These are phyloP conservation scores for Tenrec ecaudatus DNA, from an alignment of 2,113 vertebrate species.

Conservation along the genomic window DNA sequence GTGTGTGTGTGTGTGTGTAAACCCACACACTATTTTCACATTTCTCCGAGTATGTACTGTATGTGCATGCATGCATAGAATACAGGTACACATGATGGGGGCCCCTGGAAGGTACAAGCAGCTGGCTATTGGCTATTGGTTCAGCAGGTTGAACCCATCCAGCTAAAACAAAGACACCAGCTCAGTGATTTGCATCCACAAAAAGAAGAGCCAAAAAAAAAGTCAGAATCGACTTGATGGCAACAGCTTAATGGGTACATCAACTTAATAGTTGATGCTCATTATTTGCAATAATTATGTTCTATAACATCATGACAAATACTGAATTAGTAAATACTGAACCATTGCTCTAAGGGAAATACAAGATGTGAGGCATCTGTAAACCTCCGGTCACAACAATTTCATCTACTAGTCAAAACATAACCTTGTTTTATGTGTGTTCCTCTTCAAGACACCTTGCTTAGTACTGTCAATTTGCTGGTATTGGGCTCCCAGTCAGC, in stretches of 20 bases:
- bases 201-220: background rate
- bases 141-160: background rate
- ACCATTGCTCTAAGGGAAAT: background rate
- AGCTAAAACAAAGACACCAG: background rate
- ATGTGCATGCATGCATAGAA: background rate
- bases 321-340: background rate
- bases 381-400: background rate
- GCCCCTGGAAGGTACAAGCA: background rate
- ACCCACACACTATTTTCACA: too few relatives aligned
- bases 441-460: background rate
- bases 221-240: background rate
- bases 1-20: too few relatives aligned
- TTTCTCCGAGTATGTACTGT: too few relatives aligned
- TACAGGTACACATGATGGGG: background rate
- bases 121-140: background rate
- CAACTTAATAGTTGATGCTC: background rate
- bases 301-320: background rate
- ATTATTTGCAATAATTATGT: background rate
- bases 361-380: background rate
- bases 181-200: background rate
- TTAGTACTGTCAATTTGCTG: background rate
- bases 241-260: background rate
- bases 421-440: background rate
- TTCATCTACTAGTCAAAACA: background rate
- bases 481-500: background rate